Base-by-base conservation (phyloP, 2,113 vertebrate genomes). In the Catagonus wagneri region DNA sequence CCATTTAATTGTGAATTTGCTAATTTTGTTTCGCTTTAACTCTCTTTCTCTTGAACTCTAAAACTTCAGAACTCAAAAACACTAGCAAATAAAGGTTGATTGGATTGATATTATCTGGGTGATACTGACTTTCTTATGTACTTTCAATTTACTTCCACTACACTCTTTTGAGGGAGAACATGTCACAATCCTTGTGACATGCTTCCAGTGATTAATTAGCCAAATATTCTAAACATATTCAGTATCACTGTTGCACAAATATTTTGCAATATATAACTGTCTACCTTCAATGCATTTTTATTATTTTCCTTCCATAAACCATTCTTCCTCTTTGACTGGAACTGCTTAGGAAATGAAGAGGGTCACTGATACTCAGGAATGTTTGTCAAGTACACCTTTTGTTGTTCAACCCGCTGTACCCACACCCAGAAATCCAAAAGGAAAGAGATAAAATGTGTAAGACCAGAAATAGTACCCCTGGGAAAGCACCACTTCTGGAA, bases 1-100 rank as follows among this genome's bases (percentile, higher is more conserved):
- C 39, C 65, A 76, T 54, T 90, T 52, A 89, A 69, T 76, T 72
- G 19, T 50, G 6, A 60, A 79, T 71, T 90, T 44, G 7, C 22
- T 32, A 79, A 79, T 50, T 90, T 75, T 75, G 14, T 34, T 92
- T 81, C 50, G 56, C 60, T 80, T 83, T 85, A 75, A 92, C 11
- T 76, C 71, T 81, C 71, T 75, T 65, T 56, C 52, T 61, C 7
- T 39, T 23, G 69, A 85, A 75, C 34, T 65, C n/a, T 63, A 6
- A 36, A 65, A 54, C 32, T 72, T 52, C 68, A 36, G 50, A 76
- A 50, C 52, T 54, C 23, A 65, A 9, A 83, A 61, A 58, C 50
- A 81, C 11, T n/a, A 94, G 39, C n/a, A 83, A 81, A 83, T 76
- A 72, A 83, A 89, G 25, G 16, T 39, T 80, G 44, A 88, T 71